Evolutionary conservation across 2,113 vertebrate genomes (phyloP).

Genomic region (Scartelaos histophorus): DNA sequence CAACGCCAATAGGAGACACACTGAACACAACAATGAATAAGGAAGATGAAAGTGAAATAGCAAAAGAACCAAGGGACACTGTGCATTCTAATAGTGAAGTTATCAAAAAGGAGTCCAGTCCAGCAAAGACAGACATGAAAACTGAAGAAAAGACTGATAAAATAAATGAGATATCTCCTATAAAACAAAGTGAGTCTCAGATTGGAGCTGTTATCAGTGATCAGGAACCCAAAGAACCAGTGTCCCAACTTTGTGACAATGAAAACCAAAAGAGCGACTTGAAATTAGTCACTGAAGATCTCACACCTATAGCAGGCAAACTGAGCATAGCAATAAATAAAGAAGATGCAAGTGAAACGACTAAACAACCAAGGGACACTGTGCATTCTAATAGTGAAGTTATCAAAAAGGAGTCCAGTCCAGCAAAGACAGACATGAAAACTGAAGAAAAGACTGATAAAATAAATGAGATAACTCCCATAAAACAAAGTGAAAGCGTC

Average conservation of each 20-base stretch:
- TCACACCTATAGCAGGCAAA: neutral
- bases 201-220: constrained; percentile 7
- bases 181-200: neutral
- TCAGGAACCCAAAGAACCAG: constrained; percentile 21
- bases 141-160: neutral
- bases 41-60: neutral
- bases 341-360: neutral
- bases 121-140: neutral
- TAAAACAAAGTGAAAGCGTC: neutral
- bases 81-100: neutral
- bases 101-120: neutral
- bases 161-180: neutral
- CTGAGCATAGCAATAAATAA: neutral
- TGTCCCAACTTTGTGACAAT: neutral
- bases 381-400: neutral
- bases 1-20: too few relatives aligned
- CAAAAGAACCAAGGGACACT: neutral
- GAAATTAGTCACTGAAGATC: neutral
- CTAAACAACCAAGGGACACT: neutral
- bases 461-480: neutral
- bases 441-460: neutral
- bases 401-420: constrained; percentile 1
- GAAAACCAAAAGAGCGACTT: neutral
- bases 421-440: neutral
- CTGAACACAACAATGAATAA: too few relatives aligned